Conservation (phyloP, 2,113 vertebrate genomes). For the Tricholaema leucomelas region DNA sequence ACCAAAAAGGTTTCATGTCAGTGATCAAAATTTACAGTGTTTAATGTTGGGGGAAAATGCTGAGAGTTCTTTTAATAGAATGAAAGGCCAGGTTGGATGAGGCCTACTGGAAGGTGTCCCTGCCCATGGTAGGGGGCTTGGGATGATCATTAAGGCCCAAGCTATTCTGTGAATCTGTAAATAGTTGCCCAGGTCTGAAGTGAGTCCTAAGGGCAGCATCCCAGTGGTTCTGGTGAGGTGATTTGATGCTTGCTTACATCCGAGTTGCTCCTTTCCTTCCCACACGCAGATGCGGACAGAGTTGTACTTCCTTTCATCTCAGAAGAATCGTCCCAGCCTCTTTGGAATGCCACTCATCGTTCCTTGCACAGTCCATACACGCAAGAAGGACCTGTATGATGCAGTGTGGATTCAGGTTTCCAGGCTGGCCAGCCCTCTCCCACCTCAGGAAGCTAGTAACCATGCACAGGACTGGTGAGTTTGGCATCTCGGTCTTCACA, state of each 20-base stretch:
- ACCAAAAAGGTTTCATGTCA: not conserved
- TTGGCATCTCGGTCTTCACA: not conserved
- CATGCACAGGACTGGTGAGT: slow-evolving; percentile 97
- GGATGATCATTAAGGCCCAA: not conserved
- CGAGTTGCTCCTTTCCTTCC: not conserved
- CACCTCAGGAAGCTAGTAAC: slow-evolving; percentile 97
- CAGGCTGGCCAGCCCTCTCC: slow-evolving; percentile 94
- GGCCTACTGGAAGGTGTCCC: too few relatives aligned
- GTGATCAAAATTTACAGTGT: not conserved
- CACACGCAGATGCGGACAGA: slow-evolving; percentile 90
- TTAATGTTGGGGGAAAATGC: not conserved
- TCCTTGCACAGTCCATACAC: slow-evolving; percentile 92
- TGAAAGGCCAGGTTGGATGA: too few relatives aligned
- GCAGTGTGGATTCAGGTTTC: slow-evolving; percentile 97
- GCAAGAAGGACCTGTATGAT: slow-evolving; percentile 94
- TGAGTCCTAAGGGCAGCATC: not conserved
- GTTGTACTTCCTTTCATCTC: slow-evolving; percentile 95
- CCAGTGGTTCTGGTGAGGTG: accelerated
- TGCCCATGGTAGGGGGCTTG: too few relatives aligned
- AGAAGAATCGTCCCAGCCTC: slow-evolving; percentile 96
- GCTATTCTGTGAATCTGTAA: too few relatives aligned
- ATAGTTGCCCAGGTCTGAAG: not conserved
- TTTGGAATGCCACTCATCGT: slow-evolving; percentile 98
- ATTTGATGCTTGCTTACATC: not conserved
- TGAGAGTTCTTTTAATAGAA: not conserved